Evolutionary conservation across 2,888 invertebrate species (phyloP), one percentile per base, ranked within the genome.

Genomic region (Euzetes globulus): DNA sequence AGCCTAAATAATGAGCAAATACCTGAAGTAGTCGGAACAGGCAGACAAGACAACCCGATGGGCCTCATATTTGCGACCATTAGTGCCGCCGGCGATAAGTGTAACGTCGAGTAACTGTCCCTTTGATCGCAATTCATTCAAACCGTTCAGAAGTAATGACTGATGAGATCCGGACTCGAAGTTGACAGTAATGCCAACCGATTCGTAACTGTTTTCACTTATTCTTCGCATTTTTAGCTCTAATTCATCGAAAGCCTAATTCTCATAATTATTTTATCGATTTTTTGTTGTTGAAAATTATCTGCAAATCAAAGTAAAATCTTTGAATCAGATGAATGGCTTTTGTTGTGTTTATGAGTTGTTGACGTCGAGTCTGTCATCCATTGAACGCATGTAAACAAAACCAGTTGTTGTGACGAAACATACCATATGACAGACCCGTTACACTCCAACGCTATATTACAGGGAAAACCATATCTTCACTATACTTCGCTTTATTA

Each of bases 21-120:
- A 89, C 78, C 88, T 85, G 82, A 90, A 90, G 79, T 89, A 90
- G 79, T 89, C 89, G 79, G 89, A 89, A 80, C 88, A 88, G 37
- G 89, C 88, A 3, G 90, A 88, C 76, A 90, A 82, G 0, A 90
- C 88, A 0, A 87, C 88, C 77, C 88, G 86, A 80, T 90, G 90
- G 0, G 89, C 89, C 84, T 87, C 72, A 58, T 89, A 88, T 15
- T 85, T 83, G 79, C 86, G 84, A 33, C 87, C 88, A 79, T 87
- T 88, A n/a, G 88, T 84, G 33, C 87, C 88, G 79, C 87, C 88
- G n/a, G 88, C 88, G 68, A 88, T 83, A 13, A 90, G 83, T 0
- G 88, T 88, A 17, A 90, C 87, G 82, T 90, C 89, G 77, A 89
- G 85, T 17, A 90, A 83, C 77, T 87, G 85, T 71, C 86, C 86